Evolutionary conservation across 2,888 invertebrate species (phyloP).

Genomic region (Eurytoma adleriae): DNA sequence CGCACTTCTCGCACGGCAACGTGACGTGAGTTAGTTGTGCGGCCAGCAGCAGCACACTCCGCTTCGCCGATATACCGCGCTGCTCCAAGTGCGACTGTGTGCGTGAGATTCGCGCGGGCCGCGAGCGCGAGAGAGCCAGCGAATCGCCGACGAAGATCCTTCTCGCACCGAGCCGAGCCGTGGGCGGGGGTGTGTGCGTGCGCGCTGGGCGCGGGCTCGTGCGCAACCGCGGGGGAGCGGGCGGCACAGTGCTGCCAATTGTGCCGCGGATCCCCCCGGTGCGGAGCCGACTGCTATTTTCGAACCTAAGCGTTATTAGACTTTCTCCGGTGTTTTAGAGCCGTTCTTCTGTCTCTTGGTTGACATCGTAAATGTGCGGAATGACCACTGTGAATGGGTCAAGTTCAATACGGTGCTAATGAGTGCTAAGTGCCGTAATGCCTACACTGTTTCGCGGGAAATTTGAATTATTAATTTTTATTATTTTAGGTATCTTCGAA

Average conservation of each 20-base stretch:
- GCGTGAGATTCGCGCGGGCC: neutral
- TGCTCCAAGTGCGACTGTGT: neutral
- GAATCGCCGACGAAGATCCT: constrained; percentile 4
- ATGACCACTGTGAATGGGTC: neutral
- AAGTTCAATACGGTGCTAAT: neutral
- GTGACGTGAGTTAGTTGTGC: constrained; percentile 58
- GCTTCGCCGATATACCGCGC: neutral
- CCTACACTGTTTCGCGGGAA: neutral
- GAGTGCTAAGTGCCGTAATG: neutral
- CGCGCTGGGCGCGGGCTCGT: neutral
- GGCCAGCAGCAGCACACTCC: neutral
- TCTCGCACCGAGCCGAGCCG: neutral
- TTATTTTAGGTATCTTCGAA: too few relatives aligned
- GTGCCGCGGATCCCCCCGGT: too few relatives aligned
- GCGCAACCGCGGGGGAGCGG: too few relatives aligned
- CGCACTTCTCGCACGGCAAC: constrained; percentile 71
- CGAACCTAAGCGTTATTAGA: neutral
- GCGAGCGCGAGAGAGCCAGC: constrained; percentile 11
- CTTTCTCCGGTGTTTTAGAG: neutral
- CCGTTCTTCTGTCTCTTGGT: neutral
- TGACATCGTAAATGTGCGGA: neutral
- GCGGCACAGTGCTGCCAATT: too few relatives aligned
- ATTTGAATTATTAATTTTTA: constrained; percentile 9
- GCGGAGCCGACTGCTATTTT: neutral
- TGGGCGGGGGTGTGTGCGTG: too few relatives aligned